Evolutionary conservation across 1,140 invertebrate genomes (phyloP).

Genomic region (Procambarus clarkii): DNA sequence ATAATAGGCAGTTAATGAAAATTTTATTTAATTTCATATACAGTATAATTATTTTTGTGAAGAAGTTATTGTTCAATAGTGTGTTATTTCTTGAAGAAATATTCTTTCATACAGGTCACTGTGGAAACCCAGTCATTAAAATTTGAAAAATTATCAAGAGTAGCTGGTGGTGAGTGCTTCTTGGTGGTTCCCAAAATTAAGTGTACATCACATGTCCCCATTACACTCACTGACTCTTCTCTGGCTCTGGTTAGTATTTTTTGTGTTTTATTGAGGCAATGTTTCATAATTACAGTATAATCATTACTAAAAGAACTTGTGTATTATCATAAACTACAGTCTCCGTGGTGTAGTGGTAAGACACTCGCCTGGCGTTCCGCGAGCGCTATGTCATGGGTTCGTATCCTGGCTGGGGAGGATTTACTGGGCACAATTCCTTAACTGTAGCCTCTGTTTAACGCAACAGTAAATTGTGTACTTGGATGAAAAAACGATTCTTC

Average conservation of each 20-base stretch:
- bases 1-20: too few species aligned
- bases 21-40: too few species aligned
- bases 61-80: neutral
- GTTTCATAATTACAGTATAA: neutral
- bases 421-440: too few species aligned
- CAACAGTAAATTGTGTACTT: too few species aligned
- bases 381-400: too few species aligned
- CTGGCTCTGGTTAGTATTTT: constrained; percentile 50
- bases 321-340: too few species aligned
- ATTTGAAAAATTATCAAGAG: constrained; percentile 53
- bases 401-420: too few species aligned
- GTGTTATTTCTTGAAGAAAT: neutral
- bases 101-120: constrained; percentile 23
- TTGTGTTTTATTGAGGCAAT: neutral
- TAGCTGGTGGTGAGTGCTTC: constrained; percentile 55
- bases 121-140: constrained; percentile 58
- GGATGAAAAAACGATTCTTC: too few species aligned
- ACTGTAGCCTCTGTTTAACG: too few species aligned
- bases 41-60: too few species aligned
- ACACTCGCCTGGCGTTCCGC: too few species aligned
- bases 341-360: too few species aligned
- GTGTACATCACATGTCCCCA: constrained; percentile 63
- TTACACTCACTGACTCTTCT: constrained; percentile 54
- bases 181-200: constrained; percentile 63
- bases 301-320: neutral